Base-by-base conservation (phyloP, 2,113 vertebrate species). In the Todiramphus chloris region DNA sequence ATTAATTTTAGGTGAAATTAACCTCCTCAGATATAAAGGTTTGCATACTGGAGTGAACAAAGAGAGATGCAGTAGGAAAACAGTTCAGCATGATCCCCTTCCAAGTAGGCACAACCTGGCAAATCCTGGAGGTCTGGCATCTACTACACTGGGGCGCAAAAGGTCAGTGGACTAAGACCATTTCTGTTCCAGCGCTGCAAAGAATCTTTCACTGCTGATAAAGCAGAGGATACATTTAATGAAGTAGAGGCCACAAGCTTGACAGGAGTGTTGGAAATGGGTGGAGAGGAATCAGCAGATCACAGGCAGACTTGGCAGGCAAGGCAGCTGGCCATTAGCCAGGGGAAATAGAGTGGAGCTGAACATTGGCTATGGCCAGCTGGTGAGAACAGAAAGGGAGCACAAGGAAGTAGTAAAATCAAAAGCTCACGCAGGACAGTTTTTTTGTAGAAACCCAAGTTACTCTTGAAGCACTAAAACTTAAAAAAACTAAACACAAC, bases 301-400 rank as follows among this genome's bases (percentile, higher is more conserved):
- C 13, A 7, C 87, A 95, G 86, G 90, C 96, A 97, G 94, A 95
- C 93, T 59, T 97, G 97, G 96, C 98, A 98, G 93, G 89, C 70
- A 20, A 87, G 88, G 93, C 30, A 33, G 81, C 69, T 91, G 96
- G 96, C 94, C 86, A 77, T 97, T 85, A 97, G 90, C 94, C 30
- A n/a, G 59, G 95, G 58, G 90, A 97, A 97, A 97, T 50, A 97
- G 93, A 95, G 80, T 89, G 46, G 37, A 95, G 96, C 95, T 60
- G 94, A 95, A 85, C 35, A 7, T 78, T 93, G 91, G 44, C 93
- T 89, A 84, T 28, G 91, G 93, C 96, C 97, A 97, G 97, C 97
- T 97, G 97, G 98, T 96, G 89, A 95, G 89, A 91, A 67, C 50
- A 90, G 95, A 96, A 59, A 87, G 30, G 67, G 58, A 83, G 56